Evolutionary conservation across 2,113 vertebrate genomes (phyloP).

Genomic region (Tragelaphus buxtoni): DNA sequence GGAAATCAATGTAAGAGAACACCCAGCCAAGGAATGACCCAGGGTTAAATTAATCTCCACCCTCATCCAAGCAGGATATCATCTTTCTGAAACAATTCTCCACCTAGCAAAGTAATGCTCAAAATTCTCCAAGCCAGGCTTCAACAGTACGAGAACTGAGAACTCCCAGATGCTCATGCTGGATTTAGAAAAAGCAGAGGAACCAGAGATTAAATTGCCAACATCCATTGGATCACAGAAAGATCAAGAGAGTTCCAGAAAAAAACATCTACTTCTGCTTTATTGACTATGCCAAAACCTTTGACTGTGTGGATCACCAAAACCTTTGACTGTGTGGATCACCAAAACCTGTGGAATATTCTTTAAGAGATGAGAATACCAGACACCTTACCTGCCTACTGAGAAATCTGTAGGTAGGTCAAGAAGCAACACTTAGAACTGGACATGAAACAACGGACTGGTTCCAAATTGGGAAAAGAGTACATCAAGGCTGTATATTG

Average conservation of each 20-base stretch:
- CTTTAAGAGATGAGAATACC: neutral
- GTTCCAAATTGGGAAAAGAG: neutral
- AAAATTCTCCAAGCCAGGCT: neutral
- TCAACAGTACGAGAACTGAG: neutral
- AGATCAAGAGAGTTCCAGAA: neutral
- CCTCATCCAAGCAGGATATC: neutral
- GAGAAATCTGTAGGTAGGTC: neutral
- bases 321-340: neutral
- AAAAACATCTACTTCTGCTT: neutral
- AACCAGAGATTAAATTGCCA: neutral
- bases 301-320: neutral
- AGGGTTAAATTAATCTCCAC: neutral
- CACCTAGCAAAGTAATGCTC: neutral
- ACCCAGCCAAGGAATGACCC: neutral
- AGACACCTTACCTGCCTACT: neutral
- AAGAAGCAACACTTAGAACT: neutral
- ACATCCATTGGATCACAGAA: neutral
- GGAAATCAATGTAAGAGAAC: neutral
- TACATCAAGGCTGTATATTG: neutral
- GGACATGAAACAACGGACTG: neutral
- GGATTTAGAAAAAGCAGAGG: neutral
- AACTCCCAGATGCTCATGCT: neutral
- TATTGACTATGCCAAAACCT: neutral
- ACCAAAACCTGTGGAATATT: neutral
- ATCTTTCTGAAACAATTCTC: conserved; percentile 12